Base-by-base conservation (phyloP, 2,113 vertebrate genomes). In the Eptesicus fuscus region DNA sequence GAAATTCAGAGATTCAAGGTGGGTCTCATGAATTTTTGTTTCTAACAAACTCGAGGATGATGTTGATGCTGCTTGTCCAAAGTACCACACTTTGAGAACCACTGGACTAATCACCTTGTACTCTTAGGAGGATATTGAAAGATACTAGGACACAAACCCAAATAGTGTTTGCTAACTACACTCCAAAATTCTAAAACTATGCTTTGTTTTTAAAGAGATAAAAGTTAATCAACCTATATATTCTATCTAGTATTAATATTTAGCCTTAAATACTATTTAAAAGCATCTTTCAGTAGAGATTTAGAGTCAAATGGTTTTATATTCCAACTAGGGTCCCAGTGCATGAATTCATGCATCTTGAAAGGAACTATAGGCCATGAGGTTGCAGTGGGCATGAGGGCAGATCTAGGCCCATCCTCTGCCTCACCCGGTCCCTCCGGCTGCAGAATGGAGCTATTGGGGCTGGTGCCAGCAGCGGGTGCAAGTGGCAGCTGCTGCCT, bases 31-130 rank as follows among this genome's bases (percentile, higher is more conserved):
- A 30, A 44, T 51, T 3, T 28, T 20, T 8, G 16, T 65, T 82
- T 65, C 35, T 82, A 47, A 83, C 22, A 59, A 35, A 25, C 1
- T 23, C 63, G 40, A 2, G 9, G 40, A 22, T 42, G 8, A 7
- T 63, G 4, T 7, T 40, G 7, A 5, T 35, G 2, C 2, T 61
- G 0, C n/a, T 13, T 1, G 20, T 22, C 32, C n/a, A 67, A 67
- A 23, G 12, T 0, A 6, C 6, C 20, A 3, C 5, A 28, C 18
- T 63, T 37, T 61, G 30, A 59, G 20, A 78, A 7, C 6, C 7
- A 7, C 10, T 28, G 2, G 69, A 7, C 0, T 1, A 73, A 7
- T 0, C 0, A 4, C 4, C 12, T 9, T 6, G 17, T 2, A 4
- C 7, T 71, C 17, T 59, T n/a, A 1, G 4, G 49, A 83, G 10